phyloP scores from a whole-genome alignment of 2,113 vertebrate genomes.

The Zosterops borbonicus region DNA sequence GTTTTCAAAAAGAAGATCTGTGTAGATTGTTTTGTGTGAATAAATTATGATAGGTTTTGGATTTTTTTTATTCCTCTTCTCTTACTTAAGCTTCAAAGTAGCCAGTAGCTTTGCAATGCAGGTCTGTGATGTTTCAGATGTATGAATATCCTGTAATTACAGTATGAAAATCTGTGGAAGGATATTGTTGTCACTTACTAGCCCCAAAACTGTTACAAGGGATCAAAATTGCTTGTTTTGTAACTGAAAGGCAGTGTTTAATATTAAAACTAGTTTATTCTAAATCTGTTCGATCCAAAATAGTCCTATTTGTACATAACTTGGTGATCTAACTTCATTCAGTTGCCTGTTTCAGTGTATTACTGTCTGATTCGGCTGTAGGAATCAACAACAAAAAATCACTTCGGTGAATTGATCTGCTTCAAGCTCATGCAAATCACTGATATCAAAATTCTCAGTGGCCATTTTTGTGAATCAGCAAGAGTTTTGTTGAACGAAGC shows the following conservation, averaged over 20 bases:
- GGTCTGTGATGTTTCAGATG: not conserved
- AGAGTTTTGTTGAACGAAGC: slow-evolving; percentile 38
- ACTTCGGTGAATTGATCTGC: not conserved
- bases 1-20: not conserved
- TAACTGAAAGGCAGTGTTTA: not conserved
- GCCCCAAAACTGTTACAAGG: not conserved
- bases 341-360: not conserved
- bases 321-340: not conserved
- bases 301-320: not conserved
- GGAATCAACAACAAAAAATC: not conserved
- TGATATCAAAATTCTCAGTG: slow-evolving; percentile 10
- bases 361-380: not conserved
- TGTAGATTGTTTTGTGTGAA: not conserved
- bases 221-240: not conserved
- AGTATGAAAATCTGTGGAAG: not conserved
- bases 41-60: not conserved
- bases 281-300: not conserved
- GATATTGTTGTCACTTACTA: not conserved
- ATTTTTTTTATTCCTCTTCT: not conserved
- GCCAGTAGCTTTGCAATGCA: not conserved
- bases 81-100: not conserved
- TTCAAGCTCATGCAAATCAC: not conserved
- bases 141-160: not conserved
- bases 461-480: not conserved
- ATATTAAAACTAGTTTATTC: not conserved